Evolutionary conservation across 2,797 vertebrate genomes (phyloP).

Genomic region (Oreochromis grahami): DNA sequence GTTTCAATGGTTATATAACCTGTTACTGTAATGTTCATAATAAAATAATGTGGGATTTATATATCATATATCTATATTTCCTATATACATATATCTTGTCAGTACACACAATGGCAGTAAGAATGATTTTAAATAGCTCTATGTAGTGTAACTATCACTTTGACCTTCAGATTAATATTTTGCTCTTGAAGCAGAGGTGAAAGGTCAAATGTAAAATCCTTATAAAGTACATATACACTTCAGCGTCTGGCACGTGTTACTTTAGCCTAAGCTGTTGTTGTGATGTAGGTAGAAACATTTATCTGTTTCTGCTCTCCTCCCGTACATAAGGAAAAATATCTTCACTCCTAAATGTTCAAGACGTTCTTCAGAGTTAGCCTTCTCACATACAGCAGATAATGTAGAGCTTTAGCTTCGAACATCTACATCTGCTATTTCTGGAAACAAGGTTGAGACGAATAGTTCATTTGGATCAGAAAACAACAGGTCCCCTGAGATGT

Average conservation of each 20-base stretch:
- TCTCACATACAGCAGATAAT: neutral
- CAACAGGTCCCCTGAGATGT: neutral
- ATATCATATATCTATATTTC: neutral
- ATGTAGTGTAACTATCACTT: neutral
- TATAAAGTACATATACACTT: neutral
- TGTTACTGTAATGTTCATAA: neutral
- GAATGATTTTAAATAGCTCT: neutral
- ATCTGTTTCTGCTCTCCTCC: neutral
- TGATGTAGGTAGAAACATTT: neutral
- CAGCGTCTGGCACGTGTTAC: neutral
- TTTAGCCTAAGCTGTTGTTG: neutral
- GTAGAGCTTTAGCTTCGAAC: neutral
- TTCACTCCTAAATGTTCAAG: neutral
- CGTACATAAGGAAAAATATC: neutral
- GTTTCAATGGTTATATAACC: neutral
- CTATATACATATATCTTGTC: neutral
- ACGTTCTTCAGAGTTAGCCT: neutral
- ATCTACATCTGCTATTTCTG: neutral
- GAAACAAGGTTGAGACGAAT: neutral
- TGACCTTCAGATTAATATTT: neutral
- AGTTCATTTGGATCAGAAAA: neutral
- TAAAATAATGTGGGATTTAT: neutral
- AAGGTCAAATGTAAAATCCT: neutral
- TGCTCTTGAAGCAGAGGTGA: neutral
- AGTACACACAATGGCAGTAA: neutral